These are phyloP conservation scores for Mesorhabditis belari DNA, from an alignment of 2,888 invertebrate species.

Conservation along the genomic window DNA sequence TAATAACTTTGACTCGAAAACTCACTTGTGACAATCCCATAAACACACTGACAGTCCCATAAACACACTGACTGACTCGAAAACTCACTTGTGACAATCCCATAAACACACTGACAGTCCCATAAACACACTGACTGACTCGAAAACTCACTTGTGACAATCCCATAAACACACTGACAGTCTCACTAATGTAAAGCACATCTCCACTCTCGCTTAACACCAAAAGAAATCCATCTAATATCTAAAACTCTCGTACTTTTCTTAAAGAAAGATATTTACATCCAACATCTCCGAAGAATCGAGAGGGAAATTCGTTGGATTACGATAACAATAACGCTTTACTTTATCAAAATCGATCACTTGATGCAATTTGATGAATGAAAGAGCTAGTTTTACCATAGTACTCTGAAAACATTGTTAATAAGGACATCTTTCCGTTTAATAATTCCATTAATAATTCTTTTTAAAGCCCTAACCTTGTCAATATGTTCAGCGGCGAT, in stretches of 20 bases:
- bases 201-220: constrained; percentile 89
- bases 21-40: too few relatives aligned
- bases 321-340: constrained; percentile 3
- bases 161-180: constrained; percentile 97
- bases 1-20: too few relatives aligned
- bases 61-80: too few relatives aligned
- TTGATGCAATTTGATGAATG: constrained; percentile 32
- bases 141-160: constrained; percentile 98
- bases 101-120: too few relatives aligned
- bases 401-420: constrained; percentile 17
- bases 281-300: too few relatives aligned
- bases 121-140: too few relatives aligned
- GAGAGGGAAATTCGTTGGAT: too few relatives aligned
- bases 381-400: constrained; percentile 34
- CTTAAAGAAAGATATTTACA: not conserved
- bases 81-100: too few relatives aligned
- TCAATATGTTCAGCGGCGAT: constrained; percentile 68
- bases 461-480: constrained; percentile 14
- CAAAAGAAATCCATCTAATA: constrained; percentile 93
- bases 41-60: too few relatives aligned
- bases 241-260: constrained; percentile 58
- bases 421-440: not conserved
- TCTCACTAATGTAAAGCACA: constrained; percentile 98
- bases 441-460: not conserved
- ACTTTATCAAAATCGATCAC: constrained; percentile 6